Evolutionary conservation across 2,113 vertebrate species (phyloP).

Genomic region (Prunella fulvescens): DNA sequence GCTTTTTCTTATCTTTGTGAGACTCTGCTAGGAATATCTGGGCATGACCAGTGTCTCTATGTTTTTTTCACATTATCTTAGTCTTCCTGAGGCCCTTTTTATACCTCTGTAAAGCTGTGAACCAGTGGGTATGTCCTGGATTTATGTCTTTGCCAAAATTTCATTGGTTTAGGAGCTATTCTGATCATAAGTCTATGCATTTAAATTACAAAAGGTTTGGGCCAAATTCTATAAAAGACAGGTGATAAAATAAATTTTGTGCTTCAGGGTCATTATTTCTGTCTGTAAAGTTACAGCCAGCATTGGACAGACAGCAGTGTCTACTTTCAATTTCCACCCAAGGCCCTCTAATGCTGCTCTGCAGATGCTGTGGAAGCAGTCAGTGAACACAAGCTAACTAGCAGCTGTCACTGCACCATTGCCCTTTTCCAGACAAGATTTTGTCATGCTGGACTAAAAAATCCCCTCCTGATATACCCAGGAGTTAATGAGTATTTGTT

Average conservation of each 20-base stretch:
- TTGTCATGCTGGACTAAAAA: neutral
- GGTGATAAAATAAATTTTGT: constrained; percentile 50
- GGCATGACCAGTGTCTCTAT: neutral
- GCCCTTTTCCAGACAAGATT: neutral
- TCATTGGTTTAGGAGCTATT: constrained; percentile 49
- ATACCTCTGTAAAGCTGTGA: constrained; percentile 38
- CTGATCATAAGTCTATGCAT: constrained; percentile 48
- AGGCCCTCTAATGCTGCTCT: neutral
- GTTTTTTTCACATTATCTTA: constrained; percentile 8
- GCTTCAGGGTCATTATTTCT: constrained; percentile 15
- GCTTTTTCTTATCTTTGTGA: neutral
- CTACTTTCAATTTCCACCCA: neutral
- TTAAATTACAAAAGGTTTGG: constrained; percentile 58
- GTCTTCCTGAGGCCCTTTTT: constrained; percentile 12
- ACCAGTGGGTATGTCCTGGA: constrained; percentile 5
- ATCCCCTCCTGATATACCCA: neutral
- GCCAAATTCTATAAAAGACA: constrained; percentile 56
- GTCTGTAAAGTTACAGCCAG: constrained; percentile 20
- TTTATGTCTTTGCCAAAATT: constrained; percentile 46
- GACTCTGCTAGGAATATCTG: neutral
- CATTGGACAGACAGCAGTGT: neutral
- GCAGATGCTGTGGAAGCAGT: neutral
- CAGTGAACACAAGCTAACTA: neutral
- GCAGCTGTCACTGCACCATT: neutral
- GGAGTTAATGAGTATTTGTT: neutral